Percentiles rank a stretch among this genome's conserved stretches.
phyloP scores from a whole-genome alignment of 2,797 vertebrate genomes.

The Forpus xanthops region DNA sequence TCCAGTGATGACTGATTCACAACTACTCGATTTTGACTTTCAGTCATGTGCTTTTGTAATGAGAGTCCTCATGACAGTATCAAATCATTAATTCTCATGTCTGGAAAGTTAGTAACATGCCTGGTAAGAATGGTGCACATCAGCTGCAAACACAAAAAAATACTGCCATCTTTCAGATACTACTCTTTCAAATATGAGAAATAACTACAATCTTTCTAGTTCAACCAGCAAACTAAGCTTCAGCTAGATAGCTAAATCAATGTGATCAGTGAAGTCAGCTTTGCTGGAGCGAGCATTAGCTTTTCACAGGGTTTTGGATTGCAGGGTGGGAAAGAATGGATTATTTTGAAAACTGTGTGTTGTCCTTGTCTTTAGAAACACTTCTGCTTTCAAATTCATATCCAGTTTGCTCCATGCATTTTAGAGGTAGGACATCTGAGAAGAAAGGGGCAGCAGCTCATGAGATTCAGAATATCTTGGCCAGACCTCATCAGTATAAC shows the following conservation, averaged over 20 bases:
- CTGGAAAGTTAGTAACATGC: not conserved
- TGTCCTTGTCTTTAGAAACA: not conserved
- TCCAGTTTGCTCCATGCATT: not conserved
- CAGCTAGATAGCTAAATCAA: not conserved
- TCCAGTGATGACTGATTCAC: not conserved
- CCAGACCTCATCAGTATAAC: not conserved
- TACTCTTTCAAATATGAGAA: not conserved
- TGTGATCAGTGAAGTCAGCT: not conserved
- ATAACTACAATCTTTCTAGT: not conserved
- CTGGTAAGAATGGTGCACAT: not conserved
- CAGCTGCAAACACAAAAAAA: not conserved
- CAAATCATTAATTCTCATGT: not conserved
- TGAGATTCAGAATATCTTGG: not conserved
- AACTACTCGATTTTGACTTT: not conserved
- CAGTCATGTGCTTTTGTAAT: not conserved
- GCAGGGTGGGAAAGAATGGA: not conserved
- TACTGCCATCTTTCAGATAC: not conserved
- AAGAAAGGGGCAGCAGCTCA: not conserved
- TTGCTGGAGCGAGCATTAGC: not conserved
- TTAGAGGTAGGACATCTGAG: not conserved
- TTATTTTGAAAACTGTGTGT: rapidly evolving
- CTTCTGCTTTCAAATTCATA: not conserved
- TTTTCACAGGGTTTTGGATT: not conserved
- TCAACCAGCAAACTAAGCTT: not conserved
- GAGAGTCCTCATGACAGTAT: not conserved